These are phyloP conservation scores for Sarcoramphus papa DNA, from an alignment of 2,797 vertebrate genomes.

Conservation along the genomic window DNA sequence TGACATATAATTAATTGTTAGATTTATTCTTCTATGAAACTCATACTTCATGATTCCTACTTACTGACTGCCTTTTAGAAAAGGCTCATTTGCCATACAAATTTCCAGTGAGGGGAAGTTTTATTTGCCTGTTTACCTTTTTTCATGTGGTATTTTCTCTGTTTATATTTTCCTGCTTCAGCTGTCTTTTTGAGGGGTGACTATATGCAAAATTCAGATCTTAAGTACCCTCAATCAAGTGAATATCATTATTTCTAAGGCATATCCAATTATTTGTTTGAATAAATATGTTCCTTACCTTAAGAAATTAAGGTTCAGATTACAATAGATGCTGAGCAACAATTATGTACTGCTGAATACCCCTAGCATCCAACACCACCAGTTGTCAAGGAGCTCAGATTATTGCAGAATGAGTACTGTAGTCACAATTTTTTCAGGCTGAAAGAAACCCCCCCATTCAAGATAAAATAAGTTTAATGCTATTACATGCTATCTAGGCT, in stretches of 20 bases:
- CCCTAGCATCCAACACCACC: background rate
- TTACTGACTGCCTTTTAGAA: slow-evolving; percentile 66
- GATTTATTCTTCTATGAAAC: slow-evolving; percentile 70
- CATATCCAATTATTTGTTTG: background rate
- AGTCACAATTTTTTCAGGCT: background rate
- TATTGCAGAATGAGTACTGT: background rate
- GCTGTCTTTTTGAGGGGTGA: background rate
- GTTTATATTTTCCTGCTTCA: background rate
- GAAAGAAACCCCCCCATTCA: background rate
- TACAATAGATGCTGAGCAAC: background rate
- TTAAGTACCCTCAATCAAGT: background rate
- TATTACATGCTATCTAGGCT: background rate
- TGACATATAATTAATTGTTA: slow-evolving; percentile 78
- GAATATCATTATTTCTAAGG: background rate
- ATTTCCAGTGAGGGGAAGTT: slow-evolving; percentile 44
- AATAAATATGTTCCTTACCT: background rate
- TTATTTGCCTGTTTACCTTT: background rate
- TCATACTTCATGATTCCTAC: slow-evolving; percentile 54
- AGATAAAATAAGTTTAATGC: background rate
- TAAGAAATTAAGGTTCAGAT: background rate
- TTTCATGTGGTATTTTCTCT: background rate
- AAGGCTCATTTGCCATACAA: background rate
- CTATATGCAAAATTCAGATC: background rate
- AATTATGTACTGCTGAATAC: background rate
- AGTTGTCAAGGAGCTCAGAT: background rate